These are phyloP conservation scores for Pomatostomus ruficeps DNA, from an alignment of 2,113 vertebrate species.

Conservation along the genomic window DNA sequence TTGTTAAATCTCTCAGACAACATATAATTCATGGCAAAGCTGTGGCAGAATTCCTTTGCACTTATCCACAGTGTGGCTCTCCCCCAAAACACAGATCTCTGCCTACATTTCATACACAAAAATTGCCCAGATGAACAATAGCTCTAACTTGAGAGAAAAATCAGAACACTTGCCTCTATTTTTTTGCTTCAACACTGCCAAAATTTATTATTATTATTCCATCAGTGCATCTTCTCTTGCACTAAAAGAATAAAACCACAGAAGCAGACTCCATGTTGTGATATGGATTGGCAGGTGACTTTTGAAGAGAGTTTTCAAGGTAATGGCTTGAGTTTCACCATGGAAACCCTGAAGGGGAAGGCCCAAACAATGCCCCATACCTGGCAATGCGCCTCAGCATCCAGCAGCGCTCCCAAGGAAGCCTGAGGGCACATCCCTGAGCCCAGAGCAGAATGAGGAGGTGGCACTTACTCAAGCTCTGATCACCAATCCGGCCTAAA, in stretches of 20 bases:
- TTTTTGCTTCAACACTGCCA: not conserved
- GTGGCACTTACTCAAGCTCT: not conserved
- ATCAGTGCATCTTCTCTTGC: not conserved
- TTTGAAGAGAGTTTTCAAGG: not conserved
- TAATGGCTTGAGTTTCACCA: not conserved
- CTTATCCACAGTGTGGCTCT: slow-evolving; percentile 22
- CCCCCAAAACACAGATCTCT: slow-evolving; percentile 2
- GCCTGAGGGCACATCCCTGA: not conserved
- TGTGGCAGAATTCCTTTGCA: slow-evolving; percentile 39
- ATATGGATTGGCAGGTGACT: not conserved
- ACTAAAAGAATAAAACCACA: not conserved
- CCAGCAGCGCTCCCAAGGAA: fast-evolving
- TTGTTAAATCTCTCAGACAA: slow-evolving; percentile 48
- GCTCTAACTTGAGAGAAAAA: slow-evolving; percentile 16
- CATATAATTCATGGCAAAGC: slow-evolving; percentile 33
- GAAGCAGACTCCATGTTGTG: not conserved
- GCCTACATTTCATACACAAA: not conserved
- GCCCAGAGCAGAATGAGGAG: not conserved
- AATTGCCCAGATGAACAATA: slow-evolving; percentile 4
- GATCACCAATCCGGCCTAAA: not conserved
- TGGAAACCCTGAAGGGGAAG: not conserved
- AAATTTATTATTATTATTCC: not conserved
- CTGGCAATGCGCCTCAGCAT: not conserved
- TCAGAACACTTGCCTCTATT: not conserved
- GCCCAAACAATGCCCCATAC: not conserved